phyloP scores from a whole-genome alignment of 2,113 vertebrate genomes.

The Prionailurus viverrinus region DNA sequence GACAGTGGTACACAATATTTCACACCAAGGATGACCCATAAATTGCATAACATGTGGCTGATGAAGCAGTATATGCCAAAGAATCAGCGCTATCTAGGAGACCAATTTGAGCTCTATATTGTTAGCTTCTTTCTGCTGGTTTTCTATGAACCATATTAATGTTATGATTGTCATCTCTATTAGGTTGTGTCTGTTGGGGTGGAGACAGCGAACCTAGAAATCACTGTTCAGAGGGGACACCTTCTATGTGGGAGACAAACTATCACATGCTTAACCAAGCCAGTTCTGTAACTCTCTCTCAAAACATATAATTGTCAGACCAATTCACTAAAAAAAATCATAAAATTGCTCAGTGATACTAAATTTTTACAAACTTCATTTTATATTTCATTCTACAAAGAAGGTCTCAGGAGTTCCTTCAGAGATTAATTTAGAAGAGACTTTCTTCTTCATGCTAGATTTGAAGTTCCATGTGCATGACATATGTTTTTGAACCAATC shows the following conservation, averaged over 20 bases:
- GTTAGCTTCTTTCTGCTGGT: background rate
- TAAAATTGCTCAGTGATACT: background rate
- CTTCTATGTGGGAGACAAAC: background rate
- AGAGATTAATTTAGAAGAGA: background rate
- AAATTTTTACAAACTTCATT: background rate
- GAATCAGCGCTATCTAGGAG: background rate
- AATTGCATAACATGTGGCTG: background rate
- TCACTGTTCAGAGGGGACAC: background rate
- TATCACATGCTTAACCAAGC: background rate
- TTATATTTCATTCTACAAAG: background rate
- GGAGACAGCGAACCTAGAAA: background rate
- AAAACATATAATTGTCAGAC: background rate
- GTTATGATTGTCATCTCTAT: background rate
- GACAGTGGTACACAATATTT: background rate
- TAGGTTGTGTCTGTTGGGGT: background rate
- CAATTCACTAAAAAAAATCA: background rate
- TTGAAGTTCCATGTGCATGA: background rate
- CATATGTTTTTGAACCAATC: background rate
- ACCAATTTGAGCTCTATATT: background rate
- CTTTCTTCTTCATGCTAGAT: background rate
- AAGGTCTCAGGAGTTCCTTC: background rate
- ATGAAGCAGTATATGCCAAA: background rate
- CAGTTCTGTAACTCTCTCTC: background rate
- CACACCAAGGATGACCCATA: background rate
- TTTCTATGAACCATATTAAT: background rate